Evolutionary conservation across 2,113 vertebrate species (phyloP).

Genomic region (Epinephelus cyanopodus): DNA sequence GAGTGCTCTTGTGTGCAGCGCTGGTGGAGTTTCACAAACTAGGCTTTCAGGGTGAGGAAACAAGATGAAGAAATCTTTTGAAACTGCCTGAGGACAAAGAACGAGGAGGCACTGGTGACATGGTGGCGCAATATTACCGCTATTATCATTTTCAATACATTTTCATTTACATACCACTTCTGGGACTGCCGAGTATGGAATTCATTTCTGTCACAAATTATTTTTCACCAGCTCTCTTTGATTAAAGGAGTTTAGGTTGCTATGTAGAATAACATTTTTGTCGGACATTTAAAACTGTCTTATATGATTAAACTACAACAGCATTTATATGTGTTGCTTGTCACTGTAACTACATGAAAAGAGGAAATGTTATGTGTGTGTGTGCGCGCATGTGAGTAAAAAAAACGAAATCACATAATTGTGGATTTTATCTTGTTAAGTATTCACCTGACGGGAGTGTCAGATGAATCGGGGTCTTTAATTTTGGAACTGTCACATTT

Average conservation of each 20-base stretch:
- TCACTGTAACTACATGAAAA: background rate
- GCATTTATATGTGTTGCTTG: background rate
- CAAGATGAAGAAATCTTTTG: constrained; percentile 77
- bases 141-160: constrained; percentile 61
- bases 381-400: background rate
- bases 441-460: constrained; percentile 52
- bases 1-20: constrained; percentile 65
- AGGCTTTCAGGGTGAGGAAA: constrained; percentile 71
- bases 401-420: constrained; percentile 30
- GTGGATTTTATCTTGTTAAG: constrained; percentile 49
- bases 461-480: constrained; percentile 45
- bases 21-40: constrained; percentile 69
- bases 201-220: constrained; percentile 18
- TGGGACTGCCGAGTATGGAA: constrained; percentile 17
- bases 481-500: constrained; percentile 62
- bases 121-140: constrained; percentile 54
- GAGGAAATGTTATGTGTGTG: background rate
- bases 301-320: background rate
- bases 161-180: constrained; percentile 55
- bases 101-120: constrained; percentile 64
- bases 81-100: constrained; percentile 72
- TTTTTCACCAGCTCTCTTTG: background rate
- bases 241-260: constrained; percentile 9
- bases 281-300: background rate
- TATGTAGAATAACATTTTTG: background rate